Evolutionary conservation across 1,140 invertebrate species (phyloP).

Genomic region (Drosophila carrolli): DNA sequence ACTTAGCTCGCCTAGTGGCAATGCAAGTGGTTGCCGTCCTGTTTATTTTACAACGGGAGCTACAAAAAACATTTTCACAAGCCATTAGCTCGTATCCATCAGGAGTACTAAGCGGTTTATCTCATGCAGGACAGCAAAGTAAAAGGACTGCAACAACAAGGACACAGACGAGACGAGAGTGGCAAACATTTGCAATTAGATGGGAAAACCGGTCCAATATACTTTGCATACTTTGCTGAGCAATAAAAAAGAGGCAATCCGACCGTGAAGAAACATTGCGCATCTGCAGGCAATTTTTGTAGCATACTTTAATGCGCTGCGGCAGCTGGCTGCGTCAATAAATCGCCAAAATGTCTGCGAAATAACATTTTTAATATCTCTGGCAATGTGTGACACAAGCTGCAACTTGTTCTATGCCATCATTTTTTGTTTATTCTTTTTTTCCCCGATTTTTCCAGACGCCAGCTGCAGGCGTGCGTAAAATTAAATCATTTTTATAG

Average conservation of each 20-base stretch:
- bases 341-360: constrained; percentile 33
- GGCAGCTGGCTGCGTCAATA: constrained; percentile 26
- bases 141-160: constrained; percentile 10
- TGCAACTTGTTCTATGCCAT: constrained; percentile 24
- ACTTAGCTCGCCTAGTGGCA: constrained; percentile 30
- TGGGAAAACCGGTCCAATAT: constrained; percentile 16
- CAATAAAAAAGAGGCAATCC: constrained; percentile 29
- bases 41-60: constrained; percentile 47
- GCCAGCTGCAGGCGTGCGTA: constrained; percentile 52
- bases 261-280: constrained; percentile 9
- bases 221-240: constrained; percentile 48
- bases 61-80: constrained; percentile 67
- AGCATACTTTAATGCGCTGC: constrained; percentile 33
- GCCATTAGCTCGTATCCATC: constrained; percentile 70
- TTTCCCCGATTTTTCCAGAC: constrained; percentile 9
- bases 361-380: constrained; percentile 40
- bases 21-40: constrained; percentile 9
- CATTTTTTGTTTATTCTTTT: constrained; percentile 32
- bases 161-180: constrained; percentile 9
- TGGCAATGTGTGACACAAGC: constrained; percentile 34
- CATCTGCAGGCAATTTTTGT: constrained; percentile 31
- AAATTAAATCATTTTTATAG: constrained; percentile 82
- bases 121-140: constrained; percentile 28
- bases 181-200: constrained; percentile 40
- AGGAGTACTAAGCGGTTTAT: constrained; percentile 67